These are phyloP conservation scores for Pachyramphus minor DNA, from an alignment of 2,113 vertebrate genomes.

Conservation along the genomic window DNA sequence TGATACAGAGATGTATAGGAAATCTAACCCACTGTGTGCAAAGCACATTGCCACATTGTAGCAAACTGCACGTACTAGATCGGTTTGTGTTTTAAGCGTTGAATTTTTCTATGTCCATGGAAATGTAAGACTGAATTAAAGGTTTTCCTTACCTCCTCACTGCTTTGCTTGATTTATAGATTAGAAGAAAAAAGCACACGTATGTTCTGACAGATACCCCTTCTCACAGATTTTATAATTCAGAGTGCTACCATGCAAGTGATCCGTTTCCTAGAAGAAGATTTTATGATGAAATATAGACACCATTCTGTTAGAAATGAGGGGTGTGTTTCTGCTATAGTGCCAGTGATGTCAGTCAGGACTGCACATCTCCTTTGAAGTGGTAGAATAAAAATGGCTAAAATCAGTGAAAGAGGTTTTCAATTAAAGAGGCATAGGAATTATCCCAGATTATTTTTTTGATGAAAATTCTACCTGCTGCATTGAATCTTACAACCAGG, in stretches of 20 bases:
- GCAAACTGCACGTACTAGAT: neutral
- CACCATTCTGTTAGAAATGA: neutral
- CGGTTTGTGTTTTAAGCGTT: neutral
- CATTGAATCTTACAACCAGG: neutral
- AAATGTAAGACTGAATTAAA: neutral
- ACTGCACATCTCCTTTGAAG: neutral
- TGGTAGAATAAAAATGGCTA: neutral
- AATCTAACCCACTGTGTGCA: neutral
- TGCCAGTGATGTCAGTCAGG: neutral
- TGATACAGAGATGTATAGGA: neutral
- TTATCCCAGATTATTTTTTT: neutral
- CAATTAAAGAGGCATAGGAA: neutral
- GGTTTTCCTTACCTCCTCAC: neutral
- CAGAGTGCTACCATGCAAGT: neutral
- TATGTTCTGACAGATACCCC: neutral
- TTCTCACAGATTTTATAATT: neutral
- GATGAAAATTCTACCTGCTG: neutral
- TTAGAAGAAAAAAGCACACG: neutral
- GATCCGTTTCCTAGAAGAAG: neutral
- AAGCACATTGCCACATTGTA: neutral
- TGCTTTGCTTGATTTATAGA: slow-evolving; percentile 5
- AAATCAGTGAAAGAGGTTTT: neutral
- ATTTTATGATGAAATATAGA: neutral
- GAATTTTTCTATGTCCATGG: neutral
- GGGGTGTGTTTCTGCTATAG: neutral